Evolutionary conservation across 2,888 invertebrate genomes (phyloP), one percentile per base, ranked within the genome.

Genomic region (Epinotia ramella): DNA sequence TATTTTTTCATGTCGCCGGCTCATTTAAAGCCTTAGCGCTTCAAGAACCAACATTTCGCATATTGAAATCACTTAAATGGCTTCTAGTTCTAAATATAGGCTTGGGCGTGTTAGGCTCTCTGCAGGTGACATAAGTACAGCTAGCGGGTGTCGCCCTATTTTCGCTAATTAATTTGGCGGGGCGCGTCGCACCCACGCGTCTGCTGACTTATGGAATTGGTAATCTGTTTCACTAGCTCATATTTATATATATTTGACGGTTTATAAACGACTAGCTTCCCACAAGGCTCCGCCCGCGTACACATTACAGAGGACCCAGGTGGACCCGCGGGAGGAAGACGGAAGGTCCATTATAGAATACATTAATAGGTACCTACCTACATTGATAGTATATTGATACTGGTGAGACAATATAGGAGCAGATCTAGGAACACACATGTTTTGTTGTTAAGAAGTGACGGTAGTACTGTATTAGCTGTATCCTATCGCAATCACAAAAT

Each of bases 121-220:
- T 46, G 57, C 76, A 70, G 76, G 77, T 79, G 77, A 72, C 73
- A 78, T 77, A 77, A 75, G 77, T 78, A 82, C 79, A 78, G 80
- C 78, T 78, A 79, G 73, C 70, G 74, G 67, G 80, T 77, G 69
- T 74, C 74, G 84, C 78, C 83, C 88, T 82, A 87, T 86, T 88
- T 87, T 82, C 76, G 76, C 84, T 89, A 90, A 91, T 91, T 89
- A 90, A 88, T 88, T 89, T 84, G 84, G 79, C 77, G 79, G 84
- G 84, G 86, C 84, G 88, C 86, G 86, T 82, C 90, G 81, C 79
- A 79, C 80, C 80, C 85, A 83, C 88, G 66, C 59, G 76, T 78
- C 77, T 81, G 77, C 80, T 82, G 78, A 77, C 82, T 80, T 76
- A 87, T 84, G 79, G 79, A 84, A 84, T 84, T 82, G 85, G 77